Conservation (phyloP, 2,113 vertebrate species). For the Chloropsis cyanopogon region DNA sequence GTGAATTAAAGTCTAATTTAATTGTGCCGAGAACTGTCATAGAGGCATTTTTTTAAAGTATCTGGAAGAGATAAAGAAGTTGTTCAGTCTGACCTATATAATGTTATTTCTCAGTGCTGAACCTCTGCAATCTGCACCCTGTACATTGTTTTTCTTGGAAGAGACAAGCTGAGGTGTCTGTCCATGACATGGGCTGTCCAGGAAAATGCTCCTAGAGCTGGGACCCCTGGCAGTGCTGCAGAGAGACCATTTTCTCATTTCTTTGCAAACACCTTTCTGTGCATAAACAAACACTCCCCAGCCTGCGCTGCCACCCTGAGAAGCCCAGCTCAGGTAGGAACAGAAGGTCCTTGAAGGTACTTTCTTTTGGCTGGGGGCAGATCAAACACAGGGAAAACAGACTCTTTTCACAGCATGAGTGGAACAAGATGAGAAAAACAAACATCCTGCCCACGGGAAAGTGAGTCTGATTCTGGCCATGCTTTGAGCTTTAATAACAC, state of each 20-base stretch:
- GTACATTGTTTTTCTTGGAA: not conserved
- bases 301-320: rapidly evolving
- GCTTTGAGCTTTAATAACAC: not conserved
- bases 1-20: constrained; percentile 59
- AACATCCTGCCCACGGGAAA: not conserved
- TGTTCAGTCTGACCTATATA: constrained; percentile 8
- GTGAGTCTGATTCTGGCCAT: not conserved
- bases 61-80: not conserved
- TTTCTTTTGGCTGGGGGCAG: not conserved
- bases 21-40: constrained; percentile 32
- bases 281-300: not conserved
- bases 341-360: not conserved
- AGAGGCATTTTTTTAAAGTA: not conserved
- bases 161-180: not conserved
- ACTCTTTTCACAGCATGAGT: not conserved
- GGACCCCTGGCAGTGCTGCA: not conserved
- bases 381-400: not conserved
- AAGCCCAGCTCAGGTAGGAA: not conserved
- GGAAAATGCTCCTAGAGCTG: not conserved
- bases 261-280: not conserved
- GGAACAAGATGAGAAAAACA: constrained; percentile 28
- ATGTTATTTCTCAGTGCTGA: not conserved
- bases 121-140: not conserved
- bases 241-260: not conserved
- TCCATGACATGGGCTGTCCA: rapidly evolving